Evolutionary conservation across 2,888 invertebrate genomes (phyloP).

Genomic region (Lasius fuliginosus): DNA sequence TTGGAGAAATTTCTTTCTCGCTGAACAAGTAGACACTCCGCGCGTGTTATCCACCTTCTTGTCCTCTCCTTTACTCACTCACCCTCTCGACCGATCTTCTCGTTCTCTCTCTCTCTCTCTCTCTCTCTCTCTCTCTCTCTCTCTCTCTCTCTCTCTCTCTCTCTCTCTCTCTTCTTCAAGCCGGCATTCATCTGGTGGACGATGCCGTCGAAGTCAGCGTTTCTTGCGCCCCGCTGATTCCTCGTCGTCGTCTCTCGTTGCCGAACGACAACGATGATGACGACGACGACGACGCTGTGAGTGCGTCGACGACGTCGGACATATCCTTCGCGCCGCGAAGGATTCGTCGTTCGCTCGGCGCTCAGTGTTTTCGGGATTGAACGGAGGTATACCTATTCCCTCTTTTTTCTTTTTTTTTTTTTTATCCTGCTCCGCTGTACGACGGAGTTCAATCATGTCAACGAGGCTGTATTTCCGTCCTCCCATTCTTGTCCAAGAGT

Average conservation of each 20-base stretch:
- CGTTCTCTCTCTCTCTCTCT: conserved; percentile 3
- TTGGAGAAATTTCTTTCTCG: conserved; percentile 50
- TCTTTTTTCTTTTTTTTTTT: conserved; percentile 14
- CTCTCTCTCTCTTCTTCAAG: conserved; percentile 30
- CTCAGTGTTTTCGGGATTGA: conserved; percentile 60
- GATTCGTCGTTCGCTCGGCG: neutral
- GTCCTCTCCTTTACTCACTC: conserved; percentile 27
- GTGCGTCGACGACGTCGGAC: conserved; percentile 38
- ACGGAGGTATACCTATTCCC: conserved; percentile 31
- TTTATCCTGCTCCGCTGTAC: conserved; percentile 8
- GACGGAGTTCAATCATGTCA: conserved; percentile 54
- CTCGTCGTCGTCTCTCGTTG: conserved; percentile 67
- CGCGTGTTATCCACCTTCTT: conserved; percentile 51
- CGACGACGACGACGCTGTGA: conserved; percentile 48
- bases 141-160: conserved; percentile 32
- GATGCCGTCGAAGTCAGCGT: conserved; percentile 69
- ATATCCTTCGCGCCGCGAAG: conserved; percentile 25
- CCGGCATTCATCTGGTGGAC: conserved; percentile 58
- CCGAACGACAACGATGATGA: conserved; percentile 57
- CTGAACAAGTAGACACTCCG: conserved; percentile 37
- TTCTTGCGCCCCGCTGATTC: conserved; percentile 75
- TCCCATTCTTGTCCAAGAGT: conserved; percentile 24
- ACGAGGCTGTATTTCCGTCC: conserved; percentile 37
- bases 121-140: conserved; percentile 34
- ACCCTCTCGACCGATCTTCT: neutral